Evolutionary conservation across 2,113 vertebrate species (phyloP).

Genomic region (Serinus canaria): DNA sequence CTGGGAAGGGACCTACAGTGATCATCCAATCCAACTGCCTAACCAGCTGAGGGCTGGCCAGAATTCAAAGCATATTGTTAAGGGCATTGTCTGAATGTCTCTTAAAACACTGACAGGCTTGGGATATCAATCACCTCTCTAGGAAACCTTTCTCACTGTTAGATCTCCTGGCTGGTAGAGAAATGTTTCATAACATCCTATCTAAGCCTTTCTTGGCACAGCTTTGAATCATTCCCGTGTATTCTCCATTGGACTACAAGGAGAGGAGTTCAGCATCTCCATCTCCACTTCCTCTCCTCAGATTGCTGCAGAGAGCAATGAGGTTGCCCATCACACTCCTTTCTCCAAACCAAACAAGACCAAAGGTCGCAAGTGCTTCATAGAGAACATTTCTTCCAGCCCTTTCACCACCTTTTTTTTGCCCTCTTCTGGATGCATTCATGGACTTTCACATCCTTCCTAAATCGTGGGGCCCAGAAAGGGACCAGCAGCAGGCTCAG

Average conservation of each 20-base stretch:
- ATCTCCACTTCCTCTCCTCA: neutral
- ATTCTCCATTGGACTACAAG: neutral
- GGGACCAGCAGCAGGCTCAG: neutral
- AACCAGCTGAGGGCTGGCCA: neutral
- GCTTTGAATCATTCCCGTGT: neutral
- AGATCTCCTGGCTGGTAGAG: neutral
- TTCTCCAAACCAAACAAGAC: neutral
- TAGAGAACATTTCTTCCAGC: neutral
- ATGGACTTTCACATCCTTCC: neutral
- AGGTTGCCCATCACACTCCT: too few species aligned
- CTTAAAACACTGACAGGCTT: neutral
- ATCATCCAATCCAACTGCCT: neutral
- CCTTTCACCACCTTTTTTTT: neutral
- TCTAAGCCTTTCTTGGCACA: neutral
- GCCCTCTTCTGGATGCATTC: neutral
- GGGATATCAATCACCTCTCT: neutral
- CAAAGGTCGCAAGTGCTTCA: neutral
- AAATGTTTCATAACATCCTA: neutral
- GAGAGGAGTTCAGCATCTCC: neutral
- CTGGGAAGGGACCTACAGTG: neutral
- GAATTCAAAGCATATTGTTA: neutral
- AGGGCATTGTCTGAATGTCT: neutral
- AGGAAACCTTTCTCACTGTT: neutral
- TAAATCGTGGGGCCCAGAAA: fast-evolving
- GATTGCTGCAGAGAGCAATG: neutral